Percentiles rank a stretch among this genome's conserved stretches.
Evolutionary conservation across 2,888 invertebrate species (phyloP).

Genomic region (Quadriops clusia): DNA sequence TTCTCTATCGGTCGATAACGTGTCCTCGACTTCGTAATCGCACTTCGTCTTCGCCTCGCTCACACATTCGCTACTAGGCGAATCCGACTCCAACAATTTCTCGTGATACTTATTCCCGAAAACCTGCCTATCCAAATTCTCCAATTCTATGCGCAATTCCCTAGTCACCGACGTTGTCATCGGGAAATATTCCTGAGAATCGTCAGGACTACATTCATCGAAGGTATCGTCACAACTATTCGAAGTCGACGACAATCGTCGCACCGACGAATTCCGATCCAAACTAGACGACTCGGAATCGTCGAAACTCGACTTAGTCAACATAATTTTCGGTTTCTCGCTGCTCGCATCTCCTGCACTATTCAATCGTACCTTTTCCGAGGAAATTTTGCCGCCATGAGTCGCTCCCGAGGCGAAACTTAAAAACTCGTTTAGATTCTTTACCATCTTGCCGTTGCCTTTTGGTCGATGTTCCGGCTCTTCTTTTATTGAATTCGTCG

Average conservation of each 20-base stretch:
- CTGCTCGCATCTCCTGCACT: conserved; percentile 11
- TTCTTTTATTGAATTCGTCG: conserved; percentile 32
- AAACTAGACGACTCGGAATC: conserved; percentile 39
- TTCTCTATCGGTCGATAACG: conserved; percentile 11
- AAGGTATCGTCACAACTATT: conserved; percentile 33
- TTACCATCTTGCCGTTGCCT: conserved; percentile 44
- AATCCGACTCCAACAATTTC: conserved; percentile 18
- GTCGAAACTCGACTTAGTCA: conserved; percentile 38
- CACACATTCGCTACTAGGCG: conserved; percentile 12
- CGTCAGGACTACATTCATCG: conserved; percentile 62
- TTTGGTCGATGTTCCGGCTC: conserved; percentile 35
- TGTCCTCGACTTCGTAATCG: conserved; percentile 10
- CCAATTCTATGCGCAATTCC: conserved; percentile 68
- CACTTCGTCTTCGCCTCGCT: conserved; percentile 13
- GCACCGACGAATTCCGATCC: conserved; percentile 24
- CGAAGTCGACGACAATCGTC: conserved; percentile 29
- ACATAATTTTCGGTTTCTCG: conserved; percentile 37
- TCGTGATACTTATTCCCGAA: conserved; percentile 48
- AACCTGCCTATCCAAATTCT: conserved; percentile 73
- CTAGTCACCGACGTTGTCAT: conserved; percentile 81
- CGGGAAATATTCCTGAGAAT: conserved; percentile 73
- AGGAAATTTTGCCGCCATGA: conserved; percentile 47
- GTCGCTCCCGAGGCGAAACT: conserved; percentile 63
- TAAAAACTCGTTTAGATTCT: conserved; percentile 75
- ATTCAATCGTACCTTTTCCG: conserved; percentile 20